Base-by-base conservation (phyloP, 2,113 vertebrate genomes). In the Amblyopsis rosae region DNA sequence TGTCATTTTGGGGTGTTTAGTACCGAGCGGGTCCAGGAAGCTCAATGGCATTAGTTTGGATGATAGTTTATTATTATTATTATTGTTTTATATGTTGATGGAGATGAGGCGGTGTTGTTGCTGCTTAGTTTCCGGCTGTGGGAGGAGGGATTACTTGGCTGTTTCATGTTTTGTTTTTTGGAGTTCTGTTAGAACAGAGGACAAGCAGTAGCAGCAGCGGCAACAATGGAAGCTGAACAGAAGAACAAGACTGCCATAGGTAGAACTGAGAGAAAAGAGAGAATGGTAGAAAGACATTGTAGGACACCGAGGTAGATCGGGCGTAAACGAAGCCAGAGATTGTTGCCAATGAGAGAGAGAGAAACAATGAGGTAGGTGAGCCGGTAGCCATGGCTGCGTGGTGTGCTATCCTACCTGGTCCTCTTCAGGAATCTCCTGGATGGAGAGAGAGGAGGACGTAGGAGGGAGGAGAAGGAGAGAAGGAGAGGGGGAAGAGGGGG, bases 391-490 rank as follows among this genome's bases (percentile, higher is more conserved):
- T 76, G 93, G 69, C 92, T 90, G 84, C 80, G 82, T 83, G 80
- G 71, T 82, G 79, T 87, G 77, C 79, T 89, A 80, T 95, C 97
- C 96, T 98, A 99, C 97, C 97, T 99, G 95, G 92, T 98, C 96
- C 94, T 94, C 96, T 95, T 98, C 95, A 95, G 96, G 95, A 95
- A 96, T 94, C 90, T 98, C 97, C 97, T 99, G 95, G 91, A 96
- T 95, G 93, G 92, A 95, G 93, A 91, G 87, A 88, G 65, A 80
- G 87, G 12, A 59, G 70, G 77, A 68, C 73, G 81, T 69, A 72
- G 73, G 74, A 75, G 70, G 62, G 76, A 70, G 35, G 62, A 65
- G 26, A 56, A 69, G 73, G 45, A 80, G 72, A 65, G 83, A 63
- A 51, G 70, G 76, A 41, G 78, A 83, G 33, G 16, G n/a, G 50